Conservation (phyloP, 2,113 vertebrate species). For the Catagonus wagneri region DNA sequence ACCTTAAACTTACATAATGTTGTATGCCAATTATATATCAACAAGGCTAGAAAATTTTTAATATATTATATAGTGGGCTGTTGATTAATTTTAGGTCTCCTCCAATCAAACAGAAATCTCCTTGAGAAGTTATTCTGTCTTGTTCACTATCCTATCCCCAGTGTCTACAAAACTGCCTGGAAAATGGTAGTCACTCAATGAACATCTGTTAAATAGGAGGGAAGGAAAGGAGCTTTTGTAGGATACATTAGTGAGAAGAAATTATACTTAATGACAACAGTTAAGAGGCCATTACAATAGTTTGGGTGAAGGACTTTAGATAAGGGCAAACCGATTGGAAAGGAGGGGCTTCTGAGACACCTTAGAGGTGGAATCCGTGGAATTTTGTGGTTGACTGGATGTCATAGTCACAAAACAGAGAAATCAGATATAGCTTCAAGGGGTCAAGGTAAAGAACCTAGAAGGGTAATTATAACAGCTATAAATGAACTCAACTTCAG, state of each 20-base stretch:
- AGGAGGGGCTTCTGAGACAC: not conserved
- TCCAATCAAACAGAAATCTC: not conserved
- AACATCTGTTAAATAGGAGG: not conserved
- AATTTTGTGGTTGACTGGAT: not conserved
- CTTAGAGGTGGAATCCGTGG: not conserved
- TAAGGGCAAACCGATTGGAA: not conserved
- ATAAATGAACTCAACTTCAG: not conserved
- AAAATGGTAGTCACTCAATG: not conserved
- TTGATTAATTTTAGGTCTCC: not conserved
- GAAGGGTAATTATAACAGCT: not conserved
- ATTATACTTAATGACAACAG: not conserved
- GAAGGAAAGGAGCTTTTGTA: not conserved
- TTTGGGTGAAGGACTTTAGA: not conserved
- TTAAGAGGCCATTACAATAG: not conserved
- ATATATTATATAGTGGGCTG: not conserved
- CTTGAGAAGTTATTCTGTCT: not conserved
- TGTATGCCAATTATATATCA: not conserved
- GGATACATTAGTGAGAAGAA: not conserved
- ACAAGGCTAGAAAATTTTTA: not conserved
- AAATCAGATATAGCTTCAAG: conserved; percentile 7
- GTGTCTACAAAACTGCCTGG: not conserved
- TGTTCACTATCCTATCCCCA: not conserved
- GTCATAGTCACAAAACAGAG: not conserved
- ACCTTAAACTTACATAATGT: not conserved
- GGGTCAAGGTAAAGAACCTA: not conserved